Evolutionary conservation across 2,888 invertebrate genomes (phyloP).

Genomic region (Amblyjoppa fuscipennis): DNA sequence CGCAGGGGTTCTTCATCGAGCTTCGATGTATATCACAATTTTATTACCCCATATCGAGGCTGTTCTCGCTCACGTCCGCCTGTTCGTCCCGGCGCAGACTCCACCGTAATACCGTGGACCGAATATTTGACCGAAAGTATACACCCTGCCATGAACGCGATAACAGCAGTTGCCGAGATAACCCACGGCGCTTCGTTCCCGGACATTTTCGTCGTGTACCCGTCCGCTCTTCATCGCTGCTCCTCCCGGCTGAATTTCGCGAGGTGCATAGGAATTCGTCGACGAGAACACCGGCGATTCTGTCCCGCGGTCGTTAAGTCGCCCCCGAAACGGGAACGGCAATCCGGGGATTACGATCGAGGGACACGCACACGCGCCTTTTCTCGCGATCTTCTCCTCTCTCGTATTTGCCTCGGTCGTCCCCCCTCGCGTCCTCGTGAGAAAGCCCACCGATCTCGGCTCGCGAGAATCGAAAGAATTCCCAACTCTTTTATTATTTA

Average conservation of each 20-base stretch:
- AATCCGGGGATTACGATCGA: slow-evolving; percentile 64
- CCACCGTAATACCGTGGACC: neutral
- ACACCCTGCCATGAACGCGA: slow-evolving; percentile 17
- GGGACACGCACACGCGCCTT: slow-evolving; percentile 50
- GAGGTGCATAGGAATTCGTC: slow-evolving; percentile 39
- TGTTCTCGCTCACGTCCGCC: neutral
- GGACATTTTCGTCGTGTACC: slow-evolving; percentile 45
- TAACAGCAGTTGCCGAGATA: slow-evolving; percentile 58
- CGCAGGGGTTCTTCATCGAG: slow-evolving; percentile 14
- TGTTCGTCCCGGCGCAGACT: neutral
- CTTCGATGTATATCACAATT: neutral
- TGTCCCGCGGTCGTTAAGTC: slow-evolving; percentile 56
- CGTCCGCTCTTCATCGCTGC: neutral
- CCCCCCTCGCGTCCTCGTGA: neutral
- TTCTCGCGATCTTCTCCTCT: neutral
- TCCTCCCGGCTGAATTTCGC: neutral
- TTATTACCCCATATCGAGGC: too few species aligned
- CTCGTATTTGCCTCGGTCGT: neutral
- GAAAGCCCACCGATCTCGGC: neutral
- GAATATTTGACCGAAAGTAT: slow-evolving; percentile 49
- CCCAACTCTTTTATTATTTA: neutral
- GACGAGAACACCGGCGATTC: slow-evolving; percentile 33
- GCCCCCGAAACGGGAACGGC: slow-evolving; percentile 53
- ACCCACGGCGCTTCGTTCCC: slow-evolving; percentile 9
- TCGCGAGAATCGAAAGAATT: slow-evolving; percentile 15